Conservation (phyloP, 2,113 vertebrate species). For the Ceratotherium simum region DNA sequence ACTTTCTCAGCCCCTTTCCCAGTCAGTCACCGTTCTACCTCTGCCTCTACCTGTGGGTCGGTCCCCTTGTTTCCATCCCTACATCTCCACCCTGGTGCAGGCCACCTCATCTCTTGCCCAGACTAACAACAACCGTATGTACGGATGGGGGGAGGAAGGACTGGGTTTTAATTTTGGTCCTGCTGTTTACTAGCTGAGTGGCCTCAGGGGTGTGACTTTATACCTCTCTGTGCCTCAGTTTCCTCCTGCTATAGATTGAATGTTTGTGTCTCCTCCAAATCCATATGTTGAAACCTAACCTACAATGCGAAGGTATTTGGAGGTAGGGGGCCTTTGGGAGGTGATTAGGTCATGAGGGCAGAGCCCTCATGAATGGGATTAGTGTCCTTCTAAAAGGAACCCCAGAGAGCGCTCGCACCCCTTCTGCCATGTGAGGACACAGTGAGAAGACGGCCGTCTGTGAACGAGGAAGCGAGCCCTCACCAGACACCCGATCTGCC, state of each 20-base stretch:
- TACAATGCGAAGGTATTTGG: background rate
- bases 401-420: background rate
- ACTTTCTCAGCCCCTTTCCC: background rate
- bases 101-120: background rate
- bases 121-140: background rate
- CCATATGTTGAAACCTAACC: background rate
- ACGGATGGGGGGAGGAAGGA: rapidly evolving
- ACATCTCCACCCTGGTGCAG: background rate
- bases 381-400: background rate
- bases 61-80: background rate
- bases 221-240: background rate
- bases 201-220: background rate
- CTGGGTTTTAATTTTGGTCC: background rate
- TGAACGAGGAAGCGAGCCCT: background rate
- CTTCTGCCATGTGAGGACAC: background rate
- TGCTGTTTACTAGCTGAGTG: background rate
- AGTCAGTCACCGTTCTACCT: background rate
- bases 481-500: background rate
- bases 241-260: background rate
- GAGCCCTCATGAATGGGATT: background rate
- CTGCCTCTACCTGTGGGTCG: too few relatives aligned
- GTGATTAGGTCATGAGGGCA: background rate
- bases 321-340: background rate
- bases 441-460: background rate
- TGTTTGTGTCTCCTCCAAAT: background rate